A percentile compares a stretch with the other conserved stretches of the same genome.
phyloP scores from a whole-genome alignment of 2,888 invertebrate species.

The Hoplodrina ambigua region DNA sequence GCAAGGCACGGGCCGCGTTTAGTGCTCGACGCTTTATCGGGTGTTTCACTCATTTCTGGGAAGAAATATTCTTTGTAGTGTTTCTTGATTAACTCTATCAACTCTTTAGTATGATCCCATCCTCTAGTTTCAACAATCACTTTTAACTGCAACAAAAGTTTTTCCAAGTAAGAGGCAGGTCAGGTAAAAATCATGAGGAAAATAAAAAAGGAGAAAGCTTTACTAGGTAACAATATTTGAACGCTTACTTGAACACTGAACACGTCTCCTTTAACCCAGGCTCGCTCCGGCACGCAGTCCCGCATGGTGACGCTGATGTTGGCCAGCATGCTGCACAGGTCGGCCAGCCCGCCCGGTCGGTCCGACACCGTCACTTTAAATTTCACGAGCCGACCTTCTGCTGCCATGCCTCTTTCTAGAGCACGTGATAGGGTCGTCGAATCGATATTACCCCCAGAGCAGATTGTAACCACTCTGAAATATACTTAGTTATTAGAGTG shows the following conservation, averaged over 20 bases:
- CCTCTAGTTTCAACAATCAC: slow-evolving; percentile 97
- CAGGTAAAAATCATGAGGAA: neutral
- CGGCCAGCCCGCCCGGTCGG: slow-evolving; percentile 96
- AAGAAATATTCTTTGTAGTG: slow-evolving; percentile 92
- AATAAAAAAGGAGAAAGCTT: neutral
- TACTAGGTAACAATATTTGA: too few relatives aligned
- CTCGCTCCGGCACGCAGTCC: slow-evolving; percentile 98
- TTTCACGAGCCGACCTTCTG: slow-evolving; percentile 93
- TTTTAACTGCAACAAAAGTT: slow-evolving; percentile 91
- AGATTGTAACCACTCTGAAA: slow-evolving; percentile 93
- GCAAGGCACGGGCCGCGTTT: slow-evolving; percentile 54
- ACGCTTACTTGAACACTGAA: slow-evolving; percentile 88
- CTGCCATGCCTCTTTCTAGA: slow-evolving; percentile 96
- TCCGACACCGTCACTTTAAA: slow-evolving; percentile 93
- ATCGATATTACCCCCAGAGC: slow-evolving; percentile 97
- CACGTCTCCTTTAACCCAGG: slow-evolving; percentile 97
- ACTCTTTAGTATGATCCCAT: slow-evolving; percentile 92
- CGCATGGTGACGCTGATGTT: slow-evolving; percentile 96
- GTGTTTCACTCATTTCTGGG: slow-evolving; percentile 43
- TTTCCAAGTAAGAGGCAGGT: neutral
- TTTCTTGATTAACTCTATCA: slow-evolving; percentile 82
- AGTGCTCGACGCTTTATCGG: neutral
- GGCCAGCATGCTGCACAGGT: slow-evolving; percentile 93
- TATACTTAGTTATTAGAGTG: too few relatives aligned
- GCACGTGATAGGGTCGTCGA: slow-evolving; percentile 96